Percentiles rank a stretch among this genome's conserved stretches.
phyloP scores from a whole-genome alignment of 2,797 vertebrate genomes.

The Lagodon rhomboides region DNA sequence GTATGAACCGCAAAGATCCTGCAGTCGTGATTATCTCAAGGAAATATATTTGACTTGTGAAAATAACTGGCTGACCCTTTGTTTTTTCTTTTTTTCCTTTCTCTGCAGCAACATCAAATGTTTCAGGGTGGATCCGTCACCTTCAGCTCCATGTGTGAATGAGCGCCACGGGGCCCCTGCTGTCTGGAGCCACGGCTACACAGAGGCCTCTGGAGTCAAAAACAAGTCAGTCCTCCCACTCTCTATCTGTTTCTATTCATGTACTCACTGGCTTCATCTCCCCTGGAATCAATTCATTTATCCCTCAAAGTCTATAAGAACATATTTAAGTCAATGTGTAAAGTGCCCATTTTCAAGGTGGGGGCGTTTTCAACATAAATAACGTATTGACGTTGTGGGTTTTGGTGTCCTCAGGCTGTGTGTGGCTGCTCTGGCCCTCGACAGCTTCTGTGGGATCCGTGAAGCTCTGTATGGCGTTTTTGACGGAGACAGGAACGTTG shows the following conservation, averaged over 20 bases:
- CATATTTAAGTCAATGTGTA: background rate
- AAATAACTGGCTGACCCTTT: background rate
- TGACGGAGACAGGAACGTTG: constrained; percentile 95
- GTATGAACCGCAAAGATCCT: constrained; percentile 78
- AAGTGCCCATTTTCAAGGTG: too few species aligned
- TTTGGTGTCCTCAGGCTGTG: constrained; percentile 86
- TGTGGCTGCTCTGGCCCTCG: constrained; percentile 94
- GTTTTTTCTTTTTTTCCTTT: background rate
- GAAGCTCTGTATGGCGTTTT: constrained; percentile 97
- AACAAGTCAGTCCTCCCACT: constrained; percentile 90
- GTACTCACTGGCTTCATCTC: background rate
- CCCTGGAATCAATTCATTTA: background rate
- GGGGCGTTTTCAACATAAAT: background rate
- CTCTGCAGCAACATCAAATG: constrained; percentile 93
- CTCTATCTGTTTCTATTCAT: background rate
- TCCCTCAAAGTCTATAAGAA: background rate
- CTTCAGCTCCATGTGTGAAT: constrained; percentile 81
- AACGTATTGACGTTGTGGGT: background rate
- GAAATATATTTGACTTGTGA: background rate
- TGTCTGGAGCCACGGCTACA: constrained; percentile 97
- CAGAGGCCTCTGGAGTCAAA: constrained; percentile 94
- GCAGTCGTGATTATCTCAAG: background rate
- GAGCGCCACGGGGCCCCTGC: constrained; percentile 92
- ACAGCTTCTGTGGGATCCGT: constrained; percentile 93
- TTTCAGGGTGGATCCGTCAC: constrained; percentile 95